Evolutionary conservation across 30 jellyfish, hydroid and myxozoan genomes (phyloP).

Genomic region (Cassiopea xamachana): DNA sequence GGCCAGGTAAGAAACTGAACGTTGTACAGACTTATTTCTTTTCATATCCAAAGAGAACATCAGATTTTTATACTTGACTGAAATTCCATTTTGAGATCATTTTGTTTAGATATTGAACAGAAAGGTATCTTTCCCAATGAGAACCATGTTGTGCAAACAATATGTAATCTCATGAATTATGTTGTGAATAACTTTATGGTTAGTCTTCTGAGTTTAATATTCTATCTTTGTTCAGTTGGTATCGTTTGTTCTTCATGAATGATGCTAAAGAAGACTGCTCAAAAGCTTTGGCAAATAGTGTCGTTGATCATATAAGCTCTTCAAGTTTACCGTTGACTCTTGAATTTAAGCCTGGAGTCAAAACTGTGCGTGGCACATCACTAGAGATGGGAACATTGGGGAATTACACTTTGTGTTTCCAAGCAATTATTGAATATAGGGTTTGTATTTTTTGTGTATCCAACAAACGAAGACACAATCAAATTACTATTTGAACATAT

Average conservation of each 20-base stretch:
- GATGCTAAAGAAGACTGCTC: slow-evolving; percentile 2
- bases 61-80: too few species aligned
- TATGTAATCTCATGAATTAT: too few species aligned
- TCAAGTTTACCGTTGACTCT: slow-evolving; percentile 33
- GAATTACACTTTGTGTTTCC: slow-evolving; percentile 58
- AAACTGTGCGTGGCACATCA: background rate
- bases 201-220: background rate
- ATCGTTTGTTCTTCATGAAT: background rate
- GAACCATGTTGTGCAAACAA: too few species aligned
- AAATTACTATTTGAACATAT: too few species aligned
- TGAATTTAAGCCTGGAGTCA: slow-evolving; percentile 20
- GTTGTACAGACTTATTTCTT: too few species aligned
- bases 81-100: too few species aligned
- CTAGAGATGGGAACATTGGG: slow-evolving; percentile 51
- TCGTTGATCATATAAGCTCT: background rate
- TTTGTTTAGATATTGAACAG: too few species aligned
- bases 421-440: slow-evolving; percentile 53
- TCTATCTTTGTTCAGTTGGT: slow-evolving; percentile 4
- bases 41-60: too few species aligned
- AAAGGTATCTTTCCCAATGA: too few species aligned
- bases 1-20: background rate
- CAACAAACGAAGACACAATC: too few species aligned
- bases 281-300: background rate
- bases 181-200: background rate
- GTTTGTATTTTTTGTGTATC: background rate